Conservation (phyloP, 2,113 vertebrate genomes). For the Oreochromis spilurus region DNA sequence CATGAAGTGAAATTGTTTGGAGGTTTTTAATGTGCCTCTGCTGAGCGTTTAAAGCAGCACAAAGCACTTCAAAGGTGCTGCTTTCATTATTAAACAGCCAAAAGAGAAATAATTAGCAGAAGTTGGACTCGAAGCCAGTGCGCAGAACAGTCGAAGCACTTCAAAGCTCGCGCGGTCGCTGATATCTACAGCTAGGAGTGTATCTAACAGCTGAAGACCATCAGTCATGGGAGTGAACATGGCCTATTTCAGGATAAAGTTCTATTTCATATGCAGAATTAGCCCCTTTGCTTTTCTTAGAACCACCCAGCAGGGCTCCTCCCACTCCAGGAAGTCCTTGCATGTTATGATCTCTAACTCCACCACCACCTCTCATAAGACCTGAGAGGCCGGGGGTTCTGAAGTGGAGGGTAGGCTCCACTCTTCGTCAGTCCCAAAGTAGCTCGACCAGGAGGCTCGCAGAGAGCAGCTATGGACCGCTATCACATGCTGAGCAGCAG, state of each 20-base stretch:
- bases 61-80: background rate
- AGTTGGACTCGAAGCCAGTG: background rate
- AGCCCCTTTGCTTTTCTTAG: slow-evolving; percentile 28
- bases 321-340: slow-evolving; percentile 19
- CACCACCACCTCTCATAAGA: slow-evolving; percentile 16
- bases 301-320: background rate
- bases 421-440: slow-evolving; percentile 13
- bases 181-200: background rate
- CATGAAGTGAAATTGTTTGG: background rate
- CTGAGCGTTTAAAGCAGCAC: background rate
- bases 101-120: background rate
- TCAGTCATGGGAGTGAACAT: background rate
- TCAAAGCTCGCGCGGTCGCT: background rate
- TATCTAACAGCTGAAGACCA: background rate
- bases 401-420: background rate
- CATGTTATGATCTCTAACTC: background rate
- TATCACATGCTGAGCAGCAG: background rate
- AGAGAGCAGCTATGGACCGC: slow-evolving; percentile 22
- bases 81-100: background rate
- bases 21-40: background rate
- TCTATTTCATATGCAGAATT: background rate
- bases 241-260: slow-evolving; percentile 8
- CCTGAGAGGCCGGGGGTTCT: background rate
- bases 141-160: background rate
- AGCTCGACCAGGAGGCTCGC: background rate